Evolutionary conservation across 2,797 vertebrate species (phyloP).

Genomic region (Salmo trutta): DNA sequence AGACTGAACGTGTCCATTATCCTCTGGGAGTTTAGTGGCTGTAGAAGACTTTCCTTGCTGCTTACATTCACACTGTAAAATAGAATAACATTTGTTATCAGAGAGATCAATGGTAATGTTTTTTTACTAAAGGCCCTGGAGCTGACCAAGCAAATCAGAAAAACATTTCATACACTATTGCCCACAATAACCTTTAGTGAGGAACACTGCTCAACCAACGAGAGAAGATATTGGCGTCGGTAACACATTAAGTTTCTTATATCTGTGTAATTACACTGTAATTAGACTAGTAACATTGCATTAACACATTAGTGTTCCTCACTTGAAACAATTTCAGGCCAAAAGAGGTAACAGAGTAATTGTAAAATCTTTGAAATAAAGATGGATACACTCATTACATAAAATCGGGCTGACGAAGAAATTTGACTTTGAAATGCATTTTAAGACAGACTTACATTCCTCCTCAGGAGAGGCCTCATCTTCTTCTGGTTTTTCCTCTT

Average conservation of each 20-base stretch:
- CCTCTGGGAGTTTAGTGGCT: slow-evolving; percentile 37
- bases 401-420: neutral
- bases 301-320: neutral
- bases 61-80: slow-evolving; percentile 52
- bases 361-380: neutral
- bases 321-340: neutral
- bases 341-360: neutral
- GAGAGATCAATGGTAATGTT: neutral
- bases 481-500: slow-evolving; percentile 5
- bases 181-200: neutral
- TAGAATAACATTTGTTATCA: slow-evolving; percentile 9
- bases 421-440: neutral
- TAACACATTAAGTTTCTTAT: neutral
- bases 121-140: neutral
- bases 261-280: neutral
- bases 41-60: slow-evolving; percentile 30
- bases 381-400: too few relatives aligned
- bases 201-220: neutral
- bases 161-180: neutral
- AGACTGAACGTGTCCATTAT: slow-evolving; percentile 39
- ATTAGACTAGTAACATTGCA: neutral
- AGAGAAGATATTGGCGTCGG: neutral
- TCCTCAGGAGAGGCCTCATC: slow-evolving; percentile 29
- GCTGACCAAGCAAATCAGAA: neutral
- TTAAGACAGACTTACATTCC: slow-evolving; percentile 55